phyloP scores from a whole-genome alignment of 2,888 invertebrate species.

The Eucriotettix oculatus region DNA sequence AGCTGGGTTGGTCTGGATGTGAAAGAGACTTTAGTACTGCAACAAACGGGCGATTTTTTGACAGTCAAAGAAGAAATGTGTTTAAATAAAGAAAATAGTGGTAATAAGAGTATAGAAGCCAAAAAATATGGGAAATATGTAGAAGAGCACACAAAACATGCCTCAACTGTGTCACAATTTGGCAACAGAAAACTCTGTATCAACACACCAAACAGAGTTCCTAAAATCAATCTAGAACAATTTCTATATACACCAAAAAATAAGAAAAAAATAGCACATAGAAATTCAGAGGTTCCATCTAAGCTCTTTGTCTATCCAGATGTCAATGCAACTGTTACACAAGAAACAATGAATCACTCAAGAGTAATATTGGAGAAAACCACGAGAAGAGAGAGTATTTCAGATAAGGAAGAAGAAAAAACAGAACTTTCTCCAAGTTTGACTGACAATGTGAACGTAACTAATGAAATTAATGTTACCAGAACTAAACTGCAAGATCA shows the following conservation, averaged over 20 bases:
- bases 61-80: not conserved
- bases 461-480: too few relatives aligned
- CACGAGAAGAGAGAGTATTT: too few relatives aligned
- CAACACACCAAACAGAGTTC: not conserved
- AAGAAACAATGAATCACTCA: too few relatives aligned
- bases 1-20: conserved; percentile 25
- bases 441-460: too few relatives aligned
- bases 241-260: conserved; percentile 4
- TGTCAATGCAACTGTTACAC: too few relatives aligned
- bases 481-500: too few relatives aligned
- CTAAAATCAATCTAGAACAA: not conserved
- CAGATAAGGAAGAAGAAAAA: too few relatives aligned
- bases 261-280: not conserved
- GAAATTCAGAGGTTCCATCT: too few relatives aligned
- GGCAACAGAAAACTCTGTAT: not conserved
- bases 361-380: too few relatives aligned
- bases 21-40: conserved; percentile 1
- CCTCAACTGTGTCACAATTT: not conserved
- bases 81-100: not conserved
- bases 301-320: too few relatives aligned
- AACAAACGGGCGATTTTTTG: not conserved
- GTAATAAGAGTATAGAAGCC: not conserved
- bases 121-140: not conserved
- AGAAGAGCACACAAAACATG: not conserved
- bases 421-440: too few relatives aligned